phyloP scores from a whole-genome alignment of 2,888 invertebrate species.

The Machimus rusticus region DNA sequence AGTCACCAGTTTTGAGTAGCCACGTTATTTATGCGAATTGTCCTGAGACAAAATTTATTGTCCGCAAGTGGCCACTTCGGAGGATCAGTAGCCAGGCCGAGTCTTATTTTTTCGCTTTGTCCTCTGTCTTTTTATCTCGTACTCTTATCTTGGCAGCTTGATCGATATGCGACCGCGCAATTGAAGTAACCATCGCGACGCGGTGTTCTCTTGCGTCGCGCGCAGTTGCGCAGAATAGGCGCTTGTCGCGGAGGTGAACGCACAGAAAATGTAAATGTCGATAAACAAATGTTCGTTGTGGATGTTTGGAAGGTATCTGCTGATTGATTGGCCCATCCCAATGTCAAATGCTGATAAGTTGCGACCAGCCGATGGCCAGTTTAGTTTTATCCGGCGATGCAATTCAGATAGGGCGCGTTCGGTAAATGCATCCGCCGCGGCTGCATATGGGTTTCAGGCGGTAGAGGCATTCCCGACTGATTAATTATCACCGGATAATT shows the following conservation, averaged over 20 bases:
- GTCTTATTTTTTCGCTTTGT: neutral
- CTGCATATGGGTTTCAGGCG: neutral
- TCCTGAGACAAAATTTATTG: conserved; percentile 22
- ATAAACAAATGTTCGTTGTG: conserved; percentile 21
- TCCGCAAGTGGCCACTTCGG: conserved; percentile 9
- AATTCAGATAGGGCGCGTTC: neutral
- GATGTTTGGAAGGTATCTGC: conserved; percentile 6
- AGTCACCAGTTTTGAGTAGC: conserved; percentile 22
- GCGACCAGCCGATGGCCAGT: neutral
- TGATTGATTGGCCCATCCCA: conserved; percentile 36
- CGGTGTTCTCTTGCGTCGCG: neutral
- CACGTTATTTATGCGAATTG: conserved; percentile 26
- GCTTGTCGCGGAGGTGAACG: neutral
- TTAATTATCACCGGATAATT: conserved; percentile 1
- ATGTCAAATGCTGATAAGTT: conserved; percentile 33
- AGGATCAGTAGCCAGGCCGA: neutral
- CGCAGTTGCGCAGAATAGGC: neutral
- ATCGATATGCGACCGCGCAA: conserved; percentile 37
- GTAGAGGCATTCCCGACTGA: neutral
- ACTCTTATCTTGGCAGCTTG: conserved; percentile 35
- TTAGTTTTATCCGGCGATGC: neutral
- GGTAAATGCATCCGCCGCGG: neutral
- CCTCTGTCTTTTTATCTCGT: neutral
- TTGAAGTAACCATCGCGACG: conserved; percentile 6
- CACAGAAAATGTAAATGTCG: conserved; percentile 33